Base-by-base conservation (phyloP, 2,888 invertebrate species). In the Acleris cristana region DNA sequence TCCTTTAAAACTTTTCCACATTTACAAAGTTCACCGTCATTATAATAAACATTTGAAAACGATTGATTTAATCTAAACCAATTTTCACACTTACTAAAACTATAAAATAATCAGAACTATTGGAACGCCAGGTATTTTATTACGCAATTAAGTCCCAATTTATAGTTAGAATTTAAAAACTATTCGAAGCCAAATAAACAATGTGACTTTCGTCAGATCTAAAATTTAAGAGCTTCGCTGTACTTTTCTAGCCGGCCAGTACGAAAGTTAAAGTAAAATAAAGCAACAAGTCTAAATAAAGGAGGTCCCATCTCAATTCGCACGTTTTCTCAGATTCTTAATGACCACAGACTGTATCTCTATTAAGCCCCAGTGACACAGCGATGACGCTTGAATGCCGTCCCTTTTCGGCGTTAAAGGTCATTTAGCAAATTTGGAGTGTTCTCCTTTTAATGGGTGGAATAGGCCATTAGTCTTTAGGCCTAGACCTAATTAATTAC, bases 401-500 rank as follows among this genome's bases (percentile, higher is more conserved):
- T 61, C 66, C 67, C 62, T 67, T 67, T 48, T 52, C n/a, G 45
- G 48, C 16, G 45, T 57, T 53, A 62, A 58, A 67, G 58, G 67
- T 63, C 40, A 63, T 67, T 67, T 26, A 57, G 34, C 52, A 52
- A 51, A 61, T 52, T 61, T 62, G 51, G 52, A 66, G 66, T 61
- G 61, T 56, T 67, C 62, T 61, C 51, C 65, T 62, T 67, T 67
- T 63, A 67, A 67, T 54, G 64, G 52, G 53, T 16, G 57, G 62
- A 66, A 66, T 57, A 57, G 57, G 23, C 53, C 53, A 63, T 67
- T 67, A 63, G 67, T 62, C 62, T 52, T 26, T 59, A 45, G 55
- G 48, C 23, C 21, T 60, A 48, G 54, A 30, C 61, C 66, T 61
- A 66, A 66, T 66, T 66, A 66, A 66, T 66, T 61, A 62, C 52